Base-by-base conservation (phyloP, 2,113 vertebrate genomes). In the Corythornis cristatus region DNA sequence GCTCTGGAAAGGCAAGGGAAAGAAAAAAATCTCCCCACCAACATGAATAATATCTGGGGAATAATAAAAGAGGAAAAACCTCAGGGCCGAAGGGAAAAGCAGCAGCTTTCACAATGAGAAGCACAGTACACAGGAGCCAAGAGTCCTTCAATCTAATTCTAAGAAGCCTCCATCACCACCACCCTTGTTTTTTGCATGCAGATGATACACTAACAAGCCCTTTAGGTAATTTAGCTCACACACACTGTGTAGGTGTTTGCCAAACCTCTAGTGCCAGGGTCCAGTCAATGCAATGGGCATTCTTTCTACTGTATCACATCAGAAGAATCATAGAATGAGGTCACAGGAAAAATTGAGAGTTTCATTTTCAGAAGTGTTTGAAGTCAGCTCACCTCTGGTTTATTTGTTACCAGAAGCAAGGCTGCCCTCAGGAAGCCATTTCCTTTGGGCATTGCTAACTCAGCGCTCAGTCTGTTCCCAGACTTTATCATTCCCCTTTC, bases 401-500 rank as follows among this genome's bases (percentile, higher is more conserved):
- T 76, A 37, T 80, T 91, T 83, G 62, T 35, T n/a, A 61, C 4
- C 67, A 83, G 66, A 31, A 88, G 40, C 70, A 78, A 88, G 19
- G 33, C 58, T 85, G 50, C 23, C 0, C 0, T 77, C 76, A 88
- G 64, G 74, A 60, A 75, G 65, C 15, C 2, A 4, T 58, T 96
- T 92, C 92, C 90, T 93, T 40, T 54, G 79, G 70, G 70, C 61
- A 35, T 3, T 42, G 77, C 73, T 53, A 88, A 81, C 48, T 81
- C 70, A 75, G 83, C 15, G 7, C 70, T 93, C 15, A 0, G 70
- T 72, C 20, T 21, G 89, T 77, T 95, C 83, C 61, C 61, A 71
- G 68, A 88, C 65, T 88, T 92, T 74, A 71, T 92, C 89, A 75
- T 45, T 78, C 77, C 57, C 45, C 19, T 31, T 96, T 96, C 95